Conservation (phyloP, 2,888 invertebrate genomes). For the Rotaria sp. region DNA sequence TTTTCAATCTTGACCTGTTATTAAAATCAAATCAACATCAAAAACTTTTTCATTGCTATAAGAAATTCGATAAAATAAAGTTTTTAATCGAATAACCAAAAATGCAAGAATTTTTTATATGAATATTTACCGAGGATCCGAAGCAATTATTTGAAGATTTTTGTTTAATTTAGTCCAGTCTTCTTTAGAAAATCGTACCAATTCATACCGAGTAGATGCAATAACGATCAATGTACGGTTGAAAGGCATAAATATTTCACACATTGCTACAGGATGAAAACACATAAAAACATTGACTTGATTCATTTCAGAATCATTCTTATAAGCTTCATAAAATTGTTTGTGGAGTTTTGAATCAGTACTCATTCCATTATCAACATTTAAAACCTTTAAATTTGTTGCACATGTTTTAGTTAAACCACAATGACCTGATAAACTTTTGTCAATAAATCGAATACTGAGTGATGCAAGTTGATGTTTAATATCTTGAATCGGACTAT, state of each 20-base stretch:
- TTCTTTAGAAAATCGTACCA: slow-evolving; percentile 18
- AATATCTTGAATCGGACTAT: neutral
- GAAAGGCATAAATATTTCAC: slow-evolving; percentile 36
- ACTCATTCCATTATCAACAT: neutral
- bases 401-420: neutral
- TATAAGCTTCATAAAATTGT: slow-evolving; percentile 28
- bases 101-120: no score
- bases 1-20: no score
- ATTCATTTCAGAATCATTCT: slow-evolving; percentile 21
- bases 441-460: neutral
- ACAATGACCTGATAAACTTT: neutral
- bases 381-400: neutral
- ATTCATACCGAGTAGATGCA: slow-evolving; percentile 32
- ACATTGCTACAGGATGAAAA: slow-evolving; percentile 29
- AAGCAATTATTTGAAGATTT: slow-evolving; percentile 39
- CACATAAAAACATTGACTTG: slow-evolving; percentile 30
- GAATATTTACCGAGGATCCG: neutral
- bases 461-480: neutral
- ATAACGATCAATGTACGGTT: slow-evolving; percentile 33
- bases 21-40: no score
- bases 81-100: no score
- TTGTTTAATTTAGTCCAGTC: slow-evolving; percentile 41
- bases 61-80: no score
- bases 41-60: no score
- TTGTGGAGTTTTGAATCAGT: neutral